Evolutionary conservation across 2,113 vertebrate species (phyloP), one percentile per base, ranked within the genome.

Genomic region (Physeter macrocephalus): DNA sequence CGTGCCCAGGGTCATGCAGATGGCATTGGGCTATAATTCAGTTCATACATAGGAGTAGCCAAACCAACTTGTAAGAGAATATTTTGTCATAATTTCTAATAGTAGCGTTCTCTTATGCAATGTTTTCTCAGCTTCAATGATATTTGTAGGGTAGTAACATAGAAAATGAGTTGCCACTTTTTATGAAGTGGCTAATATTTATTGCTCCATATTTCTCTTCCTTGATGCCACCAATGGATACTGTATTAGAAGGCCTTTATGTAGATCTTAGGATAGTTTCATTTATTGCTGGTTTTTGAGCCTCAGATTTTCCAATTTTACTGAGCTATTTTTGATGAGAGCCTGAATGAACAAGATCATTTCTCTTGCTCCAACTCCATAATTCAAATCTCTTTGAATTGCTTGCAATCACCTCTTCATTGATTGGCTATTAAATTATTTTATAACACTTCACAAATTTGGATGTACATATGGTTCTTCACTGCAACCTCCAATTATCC

Each of bases 391-490:
- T 64, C 66, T 74, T 64, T 61, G 87, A 91, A 29, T 88, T 88
- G 57, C 31, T 83, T 90, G 74, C 27, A 62, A 81, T 66, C 11
- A 94, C 39, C 66, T 59, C 69, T 54, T 64, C 75, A 82, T 87
- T 82, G 72, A 88, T 78, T 92, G 43, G 36, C 29, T 88, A 36
- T 81, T 82, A 75, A 94, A 71, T 92, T 92, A 77, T 92, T 92
- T 88, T 83, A 62, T 64, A 78, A 69, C 29, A 71, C 34, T 88
- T 92, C 31, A 64, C 36, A 85, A 57, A 72, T 49, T 49, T 77
- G 49, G 18, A n/a, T 71, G 15, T 83, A n/a, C 9, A 10, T 41
- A 61, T 84, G 17, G 39, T 67, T 90, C 25, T 94, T 90, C 59
- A 77, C 46, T 31, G 61, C 1, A 13, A 67, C 46, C 36, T 90